phyloP scores from a whole-genome alignment of 2,797 vertebrate species.

The Gymnothorax reevesii region DNA sequence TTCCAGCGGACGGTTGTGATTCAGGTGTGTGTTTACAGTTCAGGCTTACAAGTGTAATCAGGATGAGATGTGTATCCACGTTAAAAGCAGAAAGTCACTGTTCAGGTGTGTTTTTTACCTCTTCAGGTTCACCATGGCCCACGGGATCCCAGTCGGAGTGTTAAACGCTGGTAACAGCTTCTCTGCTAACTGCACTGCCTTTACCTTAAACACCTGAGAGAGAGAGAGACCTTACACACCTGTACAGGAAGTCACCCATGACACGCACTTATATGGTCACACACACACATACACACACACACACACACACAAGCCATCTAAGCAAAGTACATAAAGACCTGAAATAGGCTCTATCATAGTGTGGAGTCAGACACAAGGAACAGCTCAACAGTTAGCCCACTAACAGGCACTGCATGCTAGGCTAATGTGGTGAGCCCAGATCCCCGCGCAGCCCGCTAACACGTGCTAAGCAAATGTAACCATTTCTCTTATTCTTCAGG shows the following conservation, averaged over 20 bases:
- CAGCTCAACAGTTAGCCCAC: too few relatives aligned
- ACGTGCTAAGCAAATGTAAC: too few relatives aligned
- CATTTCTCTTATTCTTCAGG: too few relatives aligned
- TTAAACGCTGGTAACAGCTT: slow-evolving; percentile 98
- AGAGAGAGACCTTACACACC: neutral
- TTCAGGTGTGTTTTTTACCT: slow-evolving; percentile 71
- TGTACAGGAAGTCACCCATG: too few relatives aligned
- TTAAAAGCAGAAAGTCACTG: neutral
- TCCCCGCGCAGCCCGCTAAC: too few relatives aligned
- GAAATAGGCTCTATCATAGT: too few relatives aligned
- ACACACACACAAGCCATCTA: too few relatives aligned
- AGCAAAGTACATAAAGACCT: too few relatives aligned
- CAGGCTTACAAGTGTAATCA: neutral
- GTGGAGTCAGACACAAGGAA: too few relatives aligned
- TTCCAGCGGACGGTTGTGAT: too few relatives aligned
- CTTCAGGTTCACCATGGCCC: slow-evolving; percentile 99
- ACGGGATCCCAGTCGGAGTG: slow-evolving; percentile 97
- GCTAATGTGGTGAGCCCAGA: neutral
- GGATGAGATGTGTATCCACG: neutral
- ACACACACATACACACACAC: too few relatives aligned
- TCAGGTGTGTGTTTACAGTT: neutral
- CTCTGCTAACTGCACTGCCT: slow-evolving; percentile 93
- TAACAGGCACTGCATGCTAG: neutral
- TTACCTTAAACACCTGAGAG: slow-evolving; percentile 90
- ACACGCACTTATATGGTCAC: too few relatives aligned